Evolutionary conservation across 2,797 vertebrate species (phyloP), one percentile per base, ranked within the genome.

Genomic region (Oreochromis grahami): DNA sequence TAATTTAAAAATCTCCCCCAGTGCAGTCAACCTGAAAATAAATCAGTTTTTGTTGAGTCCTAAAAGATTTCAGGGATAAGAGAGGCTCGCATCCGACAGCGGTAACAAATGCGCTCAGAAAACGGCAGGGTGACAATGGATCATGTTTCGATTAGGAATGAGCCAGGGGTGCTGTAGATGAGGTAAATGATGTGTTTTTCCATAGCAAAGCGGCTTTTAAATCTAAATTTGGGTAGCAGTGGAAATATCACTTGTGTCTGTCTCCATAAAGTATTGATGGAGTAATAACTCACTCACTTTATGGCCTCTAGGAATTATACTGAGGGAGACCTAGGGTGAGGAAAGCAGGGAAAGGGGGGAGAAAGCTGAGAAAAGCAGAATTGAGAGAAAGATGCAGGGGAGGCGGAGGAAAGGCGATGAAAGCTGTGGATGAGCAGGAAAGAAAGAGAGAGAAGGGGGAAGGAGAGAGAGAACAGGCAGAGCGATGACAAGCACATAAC

Each of bases 211-310:
- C 82, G 17, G 83, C 84, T 90, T 93, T 94, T 81, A 94, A 91
- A 89, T 90, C 85, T 86, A 91, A 92, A 93, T 91, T 88, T 92
- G 80, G 86, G 79, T 82, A 87, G 82, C 72, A 26, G 83, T 84
- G 86, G 83, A 93, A 90, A 91, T 87, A 91, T 92, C 89, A 87
- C 90, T 94, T 81, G 88, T 92, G 93, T 91, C 91, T 87, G 88
- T 92, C 92, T 90, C 92, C 81, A 90, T 94, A 92, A 94, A 94
- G 92, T 90, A 92, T 91, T 90, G 91, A 95, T 92, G 84, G 89
- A 83, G 87, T 81, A 79, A 86, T 92, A 92, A 94, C 83, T 94
- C 91, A 76, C 88, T 88, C 91, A 81, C 91, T 94, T 93, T 93
- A 93, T 91, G 84, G 92, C 92, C 92, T 89, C 72, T 78, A 82